phyloP scores from a whole-genome alignment of 2,888 invertebrate genomes.

The Phyllotreta striolata region DNA sequence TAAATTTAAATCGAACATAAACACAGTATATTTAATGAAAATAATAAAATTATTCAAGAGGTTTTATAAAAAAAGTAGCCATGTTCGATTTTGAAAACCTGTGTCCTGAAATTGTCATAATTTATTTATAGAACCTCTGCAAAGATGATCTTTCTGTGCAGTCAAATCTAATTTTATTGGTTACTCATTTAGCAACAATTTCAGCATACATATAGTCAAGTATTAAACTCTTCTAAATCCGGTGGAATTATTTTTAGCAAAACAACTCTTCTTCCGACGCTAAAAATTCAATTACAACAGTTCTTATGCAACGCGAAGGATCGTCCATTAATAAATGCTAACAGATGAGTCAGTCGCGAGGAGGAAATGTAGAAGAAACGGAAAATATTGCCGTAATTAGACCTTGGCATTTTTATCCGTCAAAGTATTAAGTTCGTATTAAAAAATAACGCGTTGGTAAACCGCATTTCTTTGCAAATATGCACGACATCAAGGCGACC shows the following conservation, averaged over 20 bases:
- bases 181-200: no score
- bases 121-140: no score
- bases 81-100: no score
- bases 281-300: slow-evolving; percentile 2
- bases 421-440: background rate
- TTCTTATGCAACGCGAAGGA: slow-evolving; percentile 6
- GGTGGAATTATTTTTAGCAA: background rate
- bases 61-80: no score
- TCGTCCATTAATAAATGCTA: slow-evolving; percentile 4
- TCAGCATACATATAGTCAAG: no score
- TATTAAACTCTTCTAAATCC: no score
- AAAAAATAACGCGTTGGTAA: slow-evolving; percentile 9
- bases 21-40: no score
- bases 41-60: no score
- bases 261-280: background rate
- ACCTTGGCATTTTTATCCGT: slow-evolving; percentile 22
- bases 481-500: slow-evolving; percentile 17
- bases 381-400: slow-evolving; percentile 9
- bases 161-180: no score
- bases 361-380: slow-evolving; percentile 7
- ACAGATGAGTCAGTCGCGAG: slow-evolving; percentile 3
- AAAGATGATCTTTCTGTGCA: no score
- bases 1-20: no score
- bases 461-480: slow-evolving; percentile 10
- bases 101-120: no score